Conservation (phyloP, 1,140 invertebrate species). For the Eupeodes corollae region DNA sequence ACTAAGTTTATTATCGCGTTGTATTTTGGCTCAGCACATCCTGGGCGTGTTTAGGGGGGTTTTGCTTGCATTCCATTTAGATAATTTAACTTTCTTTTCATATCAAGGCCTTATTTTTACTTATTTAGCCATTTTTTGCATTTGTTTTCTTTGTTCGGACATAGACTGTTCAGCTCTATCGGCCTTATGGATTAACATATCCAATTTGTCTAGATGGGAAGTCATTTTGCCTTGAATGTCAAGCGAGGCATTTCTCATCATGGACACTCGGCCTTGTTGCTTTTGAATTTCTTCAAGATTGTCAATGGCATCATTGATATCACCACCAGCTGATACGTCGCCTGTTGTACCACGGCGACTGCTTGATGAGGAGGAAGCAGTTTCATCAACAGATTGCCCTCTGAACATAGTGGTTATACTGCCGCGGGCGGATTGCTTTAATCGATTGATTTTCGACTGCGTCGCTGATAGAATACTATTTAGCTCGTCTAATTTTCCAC, state of each 20-base stretch:
- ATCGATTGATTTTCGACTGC: slow-evolving; percentile 75
- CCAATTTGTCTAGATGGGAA: slow-evolving; percentile 51
- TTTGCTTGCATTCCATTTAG: no score
- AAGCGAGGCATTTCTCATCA: slow-evolving; percentile 26
- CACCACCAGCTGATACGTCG: slow-evolving; percentile 20
- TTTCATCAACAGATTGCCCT: slow-evolving; percentile 18
- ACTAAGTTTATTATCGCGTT: no score
- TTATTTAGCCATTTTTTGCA: slow-evolving; percentile 54
- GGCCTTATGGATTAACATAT: slow-evolving; percentile 50
- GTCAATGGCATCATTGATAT: slow-evolving; percentile 39
- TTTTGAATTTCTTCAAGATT: slow-evolving; percentile 38
- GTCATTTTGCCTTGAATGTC: slow-evolving; percentile 47
- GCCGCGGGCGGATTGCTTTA: slow-evolving; percentile 50
- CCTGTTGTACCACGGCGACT: slow-evolving; percentile 13
- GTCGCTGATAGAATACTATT: slow-evolving; percentile 68
- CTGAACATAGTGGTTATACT: slow-evolving; percentile 28
- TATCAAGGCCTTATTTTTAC: not conserved
- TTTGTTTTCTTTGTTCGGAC: slow-evolving; percentile 58
- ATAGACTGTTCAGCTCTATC: slow-evolving; percentile 55
- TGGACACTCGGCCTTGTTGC: slow-evolving; percentile 18
- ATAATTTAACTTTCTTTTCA: no score
- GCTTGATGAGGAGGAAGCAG: slow-evolving; percentile 30
- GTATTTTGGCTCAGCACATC: no score
- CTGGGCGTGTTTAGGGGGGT: no score
- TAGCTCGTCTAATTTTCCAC: slow-evolving; percentile 69